These are phyloP conservation scores for Oxycera nigricornis DNA, from an alignment of 2,888 invertebrate genomes.

Conservation along the genomic window DNA sequence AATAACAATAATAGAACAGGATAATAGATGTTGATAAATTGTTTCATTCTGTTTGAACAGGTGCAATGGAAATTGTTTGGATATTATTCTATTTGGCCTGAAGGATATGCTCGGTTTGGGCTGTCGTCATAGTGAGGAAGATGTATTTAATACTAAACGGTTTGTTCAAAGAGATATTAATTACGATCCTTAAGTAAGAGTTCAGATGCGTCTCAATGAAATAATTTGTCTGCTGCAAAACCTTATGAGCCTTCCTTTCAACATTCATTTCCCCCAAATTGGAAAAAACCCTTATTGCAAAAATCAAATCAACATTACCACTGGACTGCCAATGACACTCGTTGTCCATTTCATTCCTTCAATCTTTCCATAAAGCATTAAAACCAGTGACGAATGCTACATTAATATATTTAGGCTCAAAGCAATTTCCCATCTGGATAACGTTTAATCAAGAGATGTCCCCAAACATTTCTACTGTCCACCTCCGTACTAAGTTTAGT, in stretches of 20 bases:
- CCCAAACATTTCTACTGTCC: constrained; percentile 10
- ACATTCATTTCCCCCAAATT: too few relatives aligned
- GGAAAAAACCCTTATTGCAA: too few relatives aligned
- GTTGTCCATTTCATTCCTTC: neutral
- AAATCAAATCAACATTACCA: too few relatives aligned
- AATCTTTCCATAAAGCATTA: neutral
- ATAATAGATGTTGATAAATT: neutral
- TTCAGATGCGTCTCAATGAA: too few relatives aligned
- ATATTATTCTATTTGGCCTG: neutral
- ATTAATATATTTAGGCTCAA: constrained; percentile 1
- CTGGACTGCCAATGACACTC: neutral
- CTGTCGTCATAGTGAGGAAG: too few relatives aligned
- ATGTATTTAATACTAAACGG: too few relatives aligned
- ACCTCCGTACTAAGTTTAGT: neutral
- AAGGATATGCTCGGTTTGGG: too few relatives aligned
- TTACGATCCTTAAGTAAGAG: too few relatives aligned
- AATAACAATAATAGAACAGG: too few relatives aligned
- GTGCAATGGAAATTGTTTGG: neutral
- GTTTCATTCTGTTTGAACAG: neutral
- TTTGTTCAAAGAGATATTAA: too few relatives aligned
- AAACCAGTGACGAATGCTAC: neutral
- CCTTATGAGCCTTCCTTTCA: too few relatives aligned
- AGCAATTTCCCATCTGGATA: constrained; percentile 23
- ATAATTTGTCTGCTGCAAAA: too few relatives aligned
- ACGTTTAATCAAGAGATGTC: constrained; percentile 34